Evolutionary conservation across 2,797 vertebrate genomes (phyloP), one percentile per base, ranked within the genome.

Genomic region (Cirrhinus molitorella): DNA sequence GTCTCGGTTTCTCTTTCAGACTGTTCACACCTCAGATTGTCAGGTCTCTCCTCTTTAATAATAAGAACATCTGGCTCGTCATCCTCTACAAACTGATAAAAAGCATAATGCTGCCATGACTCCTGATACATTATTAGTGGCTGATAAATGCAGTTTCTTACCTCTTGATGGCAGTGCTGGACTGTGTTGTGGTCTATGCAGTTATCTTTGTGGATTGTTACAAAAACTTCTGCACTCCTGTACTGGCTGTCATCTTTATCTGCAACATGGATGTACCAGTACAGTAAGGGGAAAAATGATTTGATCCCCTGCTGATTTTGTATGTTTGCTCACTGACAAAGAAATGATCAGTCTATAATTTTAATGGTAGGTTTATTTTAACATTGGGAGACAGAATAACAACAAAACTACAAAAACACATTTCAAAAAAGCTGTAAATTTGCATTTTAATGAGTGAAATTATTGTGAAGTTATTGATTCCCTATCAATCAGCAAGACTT

Each of bases 11-110:
- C 80, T 4, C n/a, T 19, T 7, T 77, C 80, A 11, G 63, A n/a
- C 1, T 40, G 76, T 79, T 83, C 71, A 73, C n/a, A 55, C 53
- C 70, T 80, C 0, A 47, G 25, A 21, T 4, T 67, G 31, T 85
- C 87, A 6, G 75, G 37, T 53, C 31, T 86, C 40, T 88, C 87
- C n/a, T 81, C 80, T 68, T 88, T 88, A 45, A 88, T 80, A 25
- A 83, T 63, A 28, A 85, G 67, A 53, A 87, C 21, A 28, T 88
- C 85, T 3, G 83, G 45, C 11, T 83, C 78, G 8, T 59, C 55
- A 21, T 78, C 80, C 5, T 34, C 71, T 65, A 53, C 23, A 49
- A 53, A 61, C 85, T 88, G 40, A 61, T 25, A 55, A 21, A 37
- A 65, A 45, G n/a, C 23, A 65, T 43, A 80, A 61, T 23, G 49